A percentile compares a stretch with the other conserved stretches of the same genome.
Conservation (phyloP, 2,888 invertebrate genomes). For the Lomographa bimaculata region DNA sequence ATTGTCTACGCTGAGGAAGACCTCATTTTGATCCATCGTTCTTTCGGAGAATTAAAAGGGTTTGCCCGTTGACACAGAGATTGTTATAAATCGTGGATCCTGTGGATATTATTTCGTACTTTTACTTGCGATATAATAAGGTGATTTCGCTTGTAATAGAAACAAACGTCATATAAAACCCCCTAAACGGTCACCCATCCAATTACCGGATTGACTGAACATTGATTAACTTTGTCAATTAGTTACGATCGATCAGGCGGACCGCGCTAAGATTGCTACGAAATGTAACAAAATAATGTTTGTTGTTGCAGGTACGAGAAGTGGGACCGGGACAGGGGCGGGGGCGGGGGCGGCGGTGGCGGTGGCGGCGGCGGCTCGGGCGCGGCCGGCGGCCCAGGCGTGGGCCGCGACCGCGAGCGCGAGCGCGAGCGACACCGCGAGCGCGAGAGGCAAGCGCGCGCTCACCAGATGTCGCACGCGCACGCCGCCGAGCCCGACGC, state of each 20-base stretch:
- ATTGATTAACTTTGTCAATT: too few species aligned
- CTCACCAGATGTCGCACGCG: constrained; percentile 88
- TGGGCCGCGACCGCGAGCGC: constrained; percentile 84
- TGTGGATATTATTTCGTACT: too few species aligned
- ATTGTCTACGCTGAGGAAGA: constrained; percentile 1
- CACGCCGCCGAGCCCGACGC: constrained; percentile 84
- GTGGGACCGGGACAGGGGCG: constrained; percentile 76
- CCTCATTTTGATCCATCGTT: constrained; percentile 1
- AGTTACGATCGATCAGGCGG: too few species aligned
- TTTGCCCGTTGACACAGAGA: too few species aligned
- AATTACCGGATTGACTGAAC: too few species aligned
- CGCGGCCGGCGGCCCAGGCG: constrained; percentile 50
- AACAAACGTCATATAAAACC: too few species aligned
- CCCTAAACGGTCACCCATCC: too few species aligned
- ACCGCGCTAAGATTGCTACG: too few species aligned
- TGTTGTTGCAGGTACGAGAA: constrained; percentile 74
- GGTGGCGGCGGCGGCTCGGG: constrained; percentile 46
- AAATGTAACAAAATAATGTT: neutral
- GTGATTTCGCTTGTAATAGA: too few species aligned
- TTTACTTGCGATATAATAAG: too few species aligned
- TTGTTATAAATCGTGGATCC: too few species aligned
- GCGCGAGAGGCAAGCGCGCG: constrained; percentile 90
- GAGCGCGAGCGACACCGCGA: constrained; percentile 85
- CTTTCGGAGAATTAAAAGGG: too few species aligned
- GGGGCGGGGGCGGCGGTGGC: constrained; percentile 53